Evolutionary conservation across 2,888 invertebrate genomes (phyloP).

Genomic region (Cheiracanthium punctorium): DNA sequence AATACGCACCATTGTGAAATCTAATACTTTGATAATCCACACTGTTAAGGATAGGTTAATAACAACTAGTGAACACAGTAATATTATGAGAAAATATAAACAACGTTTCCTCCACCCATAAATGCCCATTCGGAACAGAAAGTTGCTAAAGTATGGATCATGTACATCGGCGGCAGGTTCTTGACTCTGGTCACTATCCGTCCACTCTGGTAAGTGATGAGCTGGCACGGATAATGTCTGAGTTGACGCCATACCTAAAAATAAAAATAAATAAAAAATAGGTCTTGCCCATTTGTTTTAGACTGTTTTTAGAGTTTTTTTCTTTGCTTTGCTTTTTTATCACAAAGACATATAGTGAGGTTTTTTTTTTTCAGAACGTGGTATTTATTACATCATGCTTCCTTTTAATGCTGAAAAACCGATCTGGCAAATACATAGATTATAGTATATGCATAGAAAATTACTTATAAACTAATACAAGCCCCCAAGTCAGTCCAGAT

Average conservation of each 20-base stretch:
- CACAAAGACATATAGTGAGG: no score
- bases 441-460: no score
- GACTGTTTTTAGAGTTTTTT: no score
- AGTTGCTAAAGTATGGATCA: slow-evolving; percentile 61
- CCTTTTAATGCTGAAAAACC: no score
- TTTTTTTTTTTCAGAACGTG: no score
- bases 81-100: slow-evolving; percentile 91
- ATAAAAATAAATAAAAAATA: no score
- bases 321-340: no score
- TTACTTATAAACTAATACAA: no score
- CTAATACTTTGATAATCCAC: slow-evolving; percentile 86
- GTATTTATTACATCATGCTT: no score
- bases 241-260: slow-evolving; percentile 56
- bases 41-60: slow-evolving; percentile 95
- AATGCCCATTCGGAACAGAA: slow-evolving; percentile 82
- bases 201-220: slow-evolving; percentile 48
- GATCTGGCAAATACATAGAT: no score
- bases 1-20: slow-evolving; percentile 66
- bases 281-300: no score
- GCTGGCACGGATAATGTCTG: slow-evolving; percentile 33
- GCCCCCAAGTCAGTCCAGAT: no score
- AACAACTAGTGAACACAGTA: slow-evolving; percentile 92
- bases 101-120: slow-evolving; percentile 98
- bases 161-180: background rate
- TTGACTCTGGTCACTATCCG: slow-evolving; percentile 25